Evolutionary conservation across 64 coral and sea anemone genomes (phyloP), one percentile per base, ranked within the genome.

Genomic region (Hydrozoanthus tunicans): DNA sequence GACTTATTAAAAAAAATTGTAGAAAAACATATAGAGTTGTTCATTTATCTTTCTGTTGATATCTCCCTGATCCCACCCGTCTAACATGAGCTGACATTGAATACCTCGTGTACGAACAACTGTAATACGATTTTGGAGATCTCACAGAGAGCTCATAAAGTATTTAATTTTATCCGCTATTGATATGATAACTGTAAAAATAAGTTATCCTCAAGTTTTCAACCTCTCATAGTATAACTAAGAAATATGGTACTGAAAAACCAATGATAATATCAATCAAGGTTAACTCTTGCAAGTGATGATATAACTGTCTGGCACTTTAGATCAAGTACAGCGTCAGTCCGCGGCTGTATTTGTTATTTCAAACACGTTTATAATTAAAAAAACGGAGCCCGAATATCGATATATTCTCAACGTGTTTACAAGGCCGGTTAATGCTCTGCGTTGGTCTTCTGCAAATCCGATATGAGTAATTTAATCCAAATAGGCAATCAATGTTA

Each of bases 401-500:
- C 23, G 24, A 53, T 51, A 65, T 64, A 82, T 82, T 15, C 80
- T 64, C 65, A 32, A 82, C 80, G 80, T 82, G 80, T 82, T 82
- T 24, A 82, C 12, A 82, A 82, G 61, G 61, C 3, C 23, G 60
- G 59, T 82, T 82, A 82, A 51, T 27, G 27, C 80, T 51, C 80
- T 63, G 80, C 80, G 80, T 82, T 82, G 80, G 80, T 82, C 77
- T 11, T 14, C 9, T 53, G 59, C 80, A 82, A 82, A 82, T 82
- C 80, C 80, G 80, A 76, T 76, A 76, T 76, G 27, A 76, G 80
- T 82, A 82, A 82, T 63, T 17, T 13, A 82, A 82, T 52, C 60
- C 80, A 82, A 82, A 82, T 14, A 82, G 80, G 80, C 80, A 82
- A 82, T 82, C 80, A 82, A 82, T 20, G 7, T 32, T 52, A 82